Conservation (phyloP, 2,888 invertebrate genomes). For the Plagiodera versicolora region DNA sequence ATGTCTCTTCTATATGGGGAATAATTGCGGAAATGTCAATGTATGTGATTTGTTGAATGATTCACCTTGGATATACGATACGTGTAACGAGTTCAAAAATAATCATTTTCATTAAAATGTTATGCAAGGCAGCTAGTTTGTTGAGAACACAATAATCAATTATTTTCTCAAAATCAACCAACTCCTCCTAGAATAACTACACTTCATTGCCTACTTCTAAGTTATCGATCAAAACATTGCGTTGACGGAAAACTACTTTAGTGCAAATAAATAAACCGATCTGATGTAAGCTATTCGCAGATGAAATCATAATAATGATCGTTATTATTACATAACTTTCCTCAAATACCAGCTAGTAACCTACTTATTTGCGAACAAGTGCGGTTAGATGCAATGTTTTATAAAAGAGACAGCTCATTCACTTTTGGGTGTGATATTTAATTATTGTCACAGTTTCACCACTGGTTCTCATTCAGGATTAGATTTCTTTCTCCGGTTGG, state of each 20-base stretch:
- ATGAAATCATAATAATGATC: constrained; percentile 14
- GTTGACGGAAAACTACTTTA: neutral
- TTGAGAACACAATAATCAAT: no score
- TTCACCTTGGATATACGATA: no score
- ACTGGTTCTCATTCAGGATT: neutral
- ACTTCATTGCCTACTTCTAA: neutral
- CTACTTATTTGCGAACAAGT: constrained; percentile 4
- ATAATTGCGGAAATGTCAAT: no score
- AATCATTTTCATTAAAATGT: no score
- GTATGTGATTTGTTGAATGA: no score
- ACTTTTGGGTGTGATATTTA: neutral
- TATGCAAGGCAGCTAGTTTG: no score
- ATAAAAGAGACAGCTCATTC: neutral
- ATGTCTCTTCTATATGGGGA: no score
- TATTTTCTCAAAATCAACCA: neutral
- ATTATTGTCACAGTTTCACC: neutral
- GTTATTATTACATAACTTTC: constrained; percentile 12
- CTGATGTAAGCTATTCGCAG: constrained; percentile 15
- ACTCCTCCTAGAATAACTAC: neutral
- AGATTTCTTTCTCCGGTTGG: neutral
- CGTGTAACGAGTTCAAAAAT: no score
- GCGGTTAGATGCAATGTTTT: neutral
- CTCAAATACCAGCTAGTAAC: constrained; percentile 11
- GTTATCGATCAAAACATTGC: neutral
- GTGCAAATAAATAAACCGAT: constrained; percentile 1